Percentiles rank a stretch among this genome's conserved stretches.
Evolutionary conservation across 2,888 invertebrate genomes (phyloP).

Genomic region (Polymixis flavicincta): DNA sequence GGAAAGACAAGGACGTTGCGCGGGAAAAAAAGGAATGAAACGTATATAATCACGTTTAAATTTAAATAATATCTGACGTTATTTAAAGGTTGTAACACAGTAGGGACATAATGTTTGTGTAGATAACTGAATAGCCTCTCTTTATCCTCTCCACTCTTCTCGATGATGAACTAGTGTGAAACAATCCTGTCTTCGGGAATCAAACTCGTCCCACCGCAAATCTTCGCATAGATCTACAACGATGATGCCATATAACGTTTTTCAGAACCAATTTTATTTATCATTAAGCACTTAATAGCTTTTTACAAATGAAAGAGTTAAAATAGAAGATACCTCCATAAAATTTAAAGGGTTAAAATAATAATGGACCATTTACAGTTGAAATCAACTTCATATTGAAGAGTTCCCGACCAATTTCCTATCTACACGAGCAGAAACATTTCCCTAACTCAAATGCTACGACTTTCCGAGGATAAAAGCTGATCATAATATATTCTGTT

Average conservation of each 20-base stretch:
- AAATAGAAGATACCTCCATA: background rate
- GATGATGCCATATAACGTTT: background rate
- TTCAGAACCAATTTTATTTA: too few species aligned
- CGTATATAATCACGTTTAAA: background rate
- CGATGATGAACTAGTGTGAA: background rate
- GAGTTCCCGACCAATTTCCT: slow-evolving; percentile 20
- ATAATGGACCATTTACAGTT: slow-evolving; percentile 22
- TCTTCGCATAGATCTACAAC: background rate
- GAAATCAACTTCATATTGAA: background rate
- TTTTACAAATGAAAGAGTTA: too few species aligned
- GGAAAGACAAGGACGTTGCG: slow-evolving; percentile 14
- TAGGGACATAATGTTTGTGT: background rate
- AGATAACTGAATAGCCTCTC: background rate
- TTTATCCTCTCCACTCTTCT: background rate
- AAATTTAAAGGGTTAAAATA: slow-evolving; percentile 1
- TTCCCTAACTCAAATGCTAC: slow-evolving; percentile 35
- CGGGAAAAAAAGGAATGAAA: background rate
- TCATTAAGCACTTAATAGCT: background rate
- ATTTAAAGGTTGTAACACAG: background rate
- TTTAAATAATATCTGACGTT: background rate
- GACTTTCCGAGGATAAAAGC: slow-evolving; percentile 31
- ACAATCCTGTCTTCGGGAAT: background rate
- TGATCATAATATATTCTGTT: slow-evolving; percentile 47
- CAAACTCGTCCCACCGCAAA: background rate
- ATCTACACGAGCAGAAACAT: slow-evolving; percentile 25